These are phyloP conservation scores for Synanthedon myopaeformis DNA, from an alignment of 2,888 invertebrate species.

Conservation along the genomic window DNA sequence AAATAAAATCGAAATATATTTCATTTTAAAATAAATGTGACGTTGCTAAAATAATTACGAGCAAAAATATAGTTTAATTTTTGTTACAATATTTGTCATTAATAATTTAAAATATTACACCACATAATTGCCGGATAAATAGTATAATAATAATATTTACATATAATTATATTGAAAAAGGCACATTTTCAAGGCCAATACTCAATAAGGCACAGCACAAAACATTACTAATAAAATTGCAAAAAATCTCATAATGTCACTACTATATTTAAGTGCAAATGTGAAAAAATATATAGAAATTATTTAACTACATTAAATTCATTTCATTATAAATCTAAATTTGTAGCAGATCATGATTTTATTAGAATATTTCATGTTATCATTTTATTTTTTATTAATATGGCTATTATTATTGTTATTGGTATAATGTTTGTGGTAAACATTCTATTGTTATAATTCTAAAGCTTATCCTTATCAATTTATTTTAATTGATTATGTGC, in stretches of 20 bases:
- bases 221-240: constrained; percentile 21
- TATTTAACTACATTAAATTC: constrained; percentile 1
- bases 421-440: constrained; percentile 2
- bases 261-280: constrained; percentile 16
- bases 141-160: constrained; percentile 1
- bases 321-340: constrained; percentile 11
- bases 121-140: background rate
- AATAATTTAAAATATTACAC: no score
- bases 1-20: no score
- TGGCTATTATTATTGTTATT: constrained; percentile 29
- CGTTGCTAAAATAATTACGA: no score
- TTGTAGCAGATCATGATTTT: constrained; percentile 22
- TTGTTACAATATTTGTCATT: no score
- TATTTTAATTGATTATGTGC: background rate
- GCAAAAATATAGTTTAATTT: no score
- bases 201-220: constrained; percentile 32
- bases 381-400: constrained; percentile 34
- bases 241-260: constrained; percentile 16
- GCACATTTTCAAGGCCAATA: constrained; percentile 34
- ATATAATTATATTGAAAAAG: constrained; percentile 15
- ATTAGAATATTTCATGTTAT: constrained; percentile 9
- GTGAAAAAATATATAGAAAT: constrained; percentile 5
- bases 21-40: no score
- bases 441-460: constrained; percentile 1
- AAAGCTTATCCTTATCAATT: background rate